A percentile compares a stretch with the other conserved stretches of the same genome.
phyloP scores from a whole-genome alignment of 2,113 vertebrate species.

The Myxocyprinus asiaticus region DNA sequence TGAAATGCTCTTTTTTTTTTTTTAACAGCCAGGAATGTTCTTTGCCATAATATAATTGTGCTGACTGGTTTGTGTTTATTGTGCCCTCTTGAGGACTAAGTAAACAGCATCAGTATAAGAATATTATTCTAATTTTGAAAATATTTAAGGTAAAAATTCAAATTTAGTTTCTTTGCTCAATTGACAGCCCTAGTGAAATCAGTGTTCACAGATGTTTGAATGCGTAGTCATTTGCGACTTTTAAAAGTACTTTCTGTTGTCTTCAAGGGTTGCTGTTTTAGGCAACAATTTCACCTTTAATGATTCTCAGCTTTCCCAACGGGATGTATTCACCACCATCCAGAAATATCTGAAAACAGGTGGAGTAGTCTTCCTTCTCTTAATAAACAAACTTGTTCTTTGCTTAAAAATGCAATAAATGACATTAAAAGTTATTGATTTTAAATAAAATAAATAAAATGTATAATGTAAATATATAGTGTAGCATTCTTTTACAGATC shows the following conservation, averaged over 20 bases:
- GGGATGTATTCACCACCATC: constrained; percentile 46
- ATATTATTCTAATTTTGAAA: too few relatives aligned
- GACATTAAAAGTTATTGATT: background rate
- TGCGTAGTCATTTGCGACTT: background rate
- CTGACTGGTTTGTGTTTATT: too few relatives aligned
- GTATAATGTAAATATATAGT: too few relatives aligned
- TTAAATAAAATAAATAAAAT: too few relatives aligned
- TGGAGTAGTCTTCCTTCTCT: background rate
- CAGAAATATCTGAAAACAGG: constrained; percentile 49
- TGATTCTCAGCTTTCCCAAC: constrained; percentile 13
- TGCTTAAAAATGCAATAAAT: background rate
- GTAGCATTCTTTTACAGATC: too few relatives aligned
- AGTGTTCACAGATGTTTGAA: background rate
- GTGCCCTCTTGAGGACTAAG: too few relatives aligned
- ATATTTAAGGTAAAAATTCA: too few relatives aligned
- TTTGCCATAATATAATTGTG: too few relatives aligned
- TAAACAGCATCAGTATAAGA: too few relatives aligned
- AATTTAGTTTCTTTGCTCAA: too few relatives aligned
- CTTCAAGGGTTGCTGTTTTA: constrained; percentile 42
- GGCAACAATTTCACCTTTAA: constrained; percentile 28
- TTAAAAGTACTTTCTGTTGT: background rate
- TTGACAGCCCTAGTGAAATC: background rate
- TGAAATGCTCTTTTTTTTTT: too few relatives aligned
- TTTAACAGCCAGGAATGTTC: too few relatives aligned
- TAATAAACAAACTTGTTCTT: background rate